Percentiles rank a stretch among this genome's conserved stretches.
Conservation (phyloP, 53 echinoderm and acorn worm genomes). For the Luidia sarsii region DNA sequence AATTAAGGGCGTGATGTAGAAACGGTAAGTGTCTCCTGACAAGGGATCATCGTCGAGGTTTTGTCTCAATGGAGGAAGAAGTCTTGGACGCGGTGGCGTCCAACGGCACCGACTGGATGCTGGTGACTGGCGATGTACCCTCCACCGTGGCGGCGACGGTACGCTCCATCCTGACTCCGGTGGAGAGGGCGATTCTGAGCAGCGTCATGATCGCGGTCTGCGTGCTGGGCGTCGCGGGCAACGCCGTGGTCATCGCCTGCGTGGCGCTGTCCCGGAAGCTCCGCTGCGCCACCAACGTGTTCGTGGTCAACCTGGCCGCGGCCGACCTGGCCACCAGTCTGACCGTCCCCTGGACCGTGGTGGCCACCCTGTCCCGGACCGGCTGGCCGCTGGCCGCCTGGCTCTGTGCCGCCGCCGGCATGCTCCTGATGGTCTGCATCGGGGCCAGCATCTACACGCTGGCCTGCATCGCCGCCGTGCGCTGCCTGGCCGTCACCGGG, state of each 20-base stretch:
- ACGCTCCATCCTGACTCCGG: conserved; percentile 37
- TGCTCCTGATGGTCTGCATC: conserved; percentile 22
- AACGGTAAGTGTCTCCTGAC: no score
- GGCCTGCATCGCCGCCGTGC: conserved; percentile 51
- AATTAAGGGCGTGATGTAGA: no score
- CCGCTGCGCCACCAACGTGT: conserved; percentile 49
- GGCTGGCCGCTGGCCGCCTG: conserved; percentile 58
- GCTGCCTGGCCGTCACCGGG: conserved; percentile 37
- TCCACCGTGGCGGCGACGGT: no score
- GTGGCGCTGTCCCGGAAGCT: conserved; percentile 53
- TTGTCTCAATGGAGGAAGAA: no score
- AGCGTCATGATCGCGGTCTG: conserved; percentile 31
- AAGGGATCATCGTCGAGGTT: no score
- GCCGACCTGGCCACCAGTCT: conserved; percentile 50
- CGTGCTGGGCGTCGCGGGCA: conserved; percentile 40
- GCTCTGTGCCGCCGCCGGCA: conserved; percentile 36
- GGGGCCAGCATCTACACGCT: conserved; percentile 58
- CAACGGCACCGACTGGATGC: no score
- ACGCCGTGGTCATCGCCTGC: conserved; percentile 46
- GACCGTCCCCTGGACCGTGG: conserved; percentile 52
- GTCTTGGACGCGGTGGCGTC: no score
- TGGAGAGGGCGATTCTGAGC: conserved; percentile 11
- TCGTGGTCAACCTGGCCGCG: conserved; percentile 47
- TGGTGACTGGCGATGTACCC: no score
- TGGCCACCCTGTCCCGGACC: conserved; percentile 20